Conservation (phyloP, 1,140 invertebrate genomes). For the Drosophila watanabei region DNA sequence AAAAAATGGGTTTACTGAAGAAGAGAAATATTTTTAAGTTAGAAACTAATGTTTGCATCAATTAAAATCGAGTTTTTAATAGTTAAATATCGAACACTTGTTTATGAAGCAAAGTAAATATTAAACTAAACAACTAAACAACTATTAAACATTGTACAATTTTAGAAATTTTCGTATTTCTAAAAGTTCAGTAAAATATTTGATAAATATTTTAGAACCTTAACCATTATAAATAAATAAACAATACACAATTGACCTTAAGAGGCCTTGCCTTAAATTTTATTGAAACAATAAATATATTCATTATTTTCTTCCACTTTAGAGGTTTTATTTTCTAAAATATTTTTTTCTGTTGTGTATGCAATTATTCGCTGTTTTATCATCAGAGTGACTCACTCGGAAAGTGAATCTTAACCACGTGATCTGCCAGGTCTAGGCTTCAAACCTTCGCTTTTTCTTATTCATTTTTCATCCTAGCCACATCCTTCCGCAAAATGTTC, state of each 20-base stretch:
- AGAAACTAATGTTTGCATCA: not conserved
- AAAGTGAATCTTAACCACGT: conserved; percentile 84
- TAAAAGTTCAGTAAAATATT: no score
- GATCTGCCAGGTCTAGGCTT: conserved; percentile 12
- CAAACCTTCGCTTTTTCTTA: conserved; percentile 48
- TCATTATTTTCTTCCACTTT: no score
- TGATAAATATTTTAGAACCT: no score
- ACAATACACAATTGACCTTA: no score
- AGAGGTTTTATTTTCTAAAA: not conserved
- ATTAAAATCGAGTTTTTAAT: not conserved
- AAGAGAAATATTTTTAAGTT: not conserved
- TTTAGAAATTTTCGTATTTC: not conserved
- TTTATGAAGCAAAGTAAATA: not conserved
- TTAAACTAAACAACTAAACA: no score
- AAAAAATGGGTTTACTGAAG: not conserved
- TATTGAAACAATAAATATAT: not conserved
- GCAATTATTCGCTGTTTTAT: not conserved
- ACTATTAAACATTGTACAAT: not conserved
- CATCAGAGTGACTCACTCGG: conserved; percentile 48
- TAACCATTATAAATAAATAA: no score
- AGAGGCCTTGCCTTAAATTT: no score
- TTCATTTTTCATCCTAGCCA: conserved; percentile 73
- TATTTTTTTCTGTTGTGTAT: conserved; percentile 14
- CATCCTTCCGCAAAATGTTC: conserved; percentile 84
- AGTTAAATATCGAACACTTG: not conserved